Evolutionary conservation across 2,113 vertebrate species (phyloP).

Genomic region (Phrynosoma platyrhinos): DNA sequence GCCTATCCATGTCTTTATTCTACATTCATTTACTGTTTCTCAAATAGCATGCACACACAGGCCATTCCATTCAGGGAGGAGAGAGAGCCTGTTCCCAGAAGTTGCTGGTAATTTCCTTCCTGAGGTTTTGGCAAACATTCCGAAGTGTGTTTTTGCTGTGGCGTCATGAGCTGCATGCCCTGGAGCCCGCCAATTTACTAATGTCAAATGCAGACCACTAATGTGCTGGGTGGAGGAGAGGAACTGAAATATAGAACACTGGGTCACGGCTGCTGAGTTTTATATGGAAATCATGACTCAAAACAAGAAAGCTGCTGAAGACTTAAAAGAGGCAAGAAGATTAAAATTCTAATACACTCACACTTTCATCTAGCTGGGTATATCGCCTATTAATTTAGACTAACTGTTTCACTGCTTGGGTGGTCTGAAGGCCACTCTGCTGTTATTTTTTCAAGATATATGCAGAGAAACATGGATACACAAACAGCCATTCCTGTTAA

Average conservation of each 20-base stretch:
- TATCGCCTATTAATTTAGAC: not conserved
- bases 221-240: constrained; percentile 54
- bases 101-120: constrained; percentile 48
- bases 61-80: not conserved
- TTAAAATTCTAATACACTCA: not conserved
- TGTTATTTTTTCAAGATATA: not conserved
- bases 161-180: constrained; percentile 25
- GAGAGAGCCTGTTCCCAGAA: constrained; percentile 33
- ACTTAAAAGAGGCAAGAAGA: constrained; percentile 36
- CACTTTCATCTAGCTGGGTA: not conserved
- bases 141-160: constrained; percentile 19
- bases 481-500: not conserved
- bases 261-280: constrained; percentile 44
- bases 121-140: constrained; percentile 52
- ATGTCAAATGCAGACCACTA: not conserved
- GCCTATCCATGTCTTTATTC: not conserved
- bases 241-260: constrained; percentile 63
- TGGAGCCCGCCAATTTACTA: constrained; percentile 32
- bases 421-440: constrained; percentile 23
- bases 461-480: not conserved
- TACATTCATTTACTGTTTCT: not conserved
- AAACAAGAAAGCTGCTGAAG: constrained; percentile 39
- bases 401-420: constrained; percentile 8
- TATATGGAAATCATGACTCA: constrained; percentile 67
- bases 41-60: not conserved